These are phyloP conservation scores for Ceratitis capitata DNA, from an alignment of 1,140 invertebrate genomes.

Conservation along the genomic window DNA sequence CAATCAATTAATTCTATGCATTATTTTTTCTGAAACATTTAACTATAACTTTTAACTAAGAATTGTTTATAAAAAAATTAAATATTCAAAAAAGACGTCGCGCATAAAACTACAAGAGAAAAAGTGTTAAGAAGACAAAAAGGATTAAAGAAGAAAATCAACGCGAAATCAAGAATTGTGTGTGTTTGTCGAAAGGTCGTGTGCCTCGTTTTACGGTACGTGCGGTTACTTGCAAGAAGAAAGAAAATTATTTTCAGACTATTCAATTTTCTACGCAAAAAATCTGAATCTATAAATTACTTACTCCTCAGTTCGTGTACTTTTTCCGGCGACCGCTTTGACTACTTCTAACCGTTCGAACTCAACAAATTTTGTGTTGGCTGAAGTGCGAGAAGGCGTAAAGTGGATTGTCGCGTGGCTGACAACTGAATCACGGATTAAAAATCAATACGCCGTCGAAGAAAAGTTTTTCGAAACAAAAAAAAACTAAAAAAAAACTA, in stretches of 20 bases:
- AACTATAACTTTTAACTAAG: constrained; percentile 17
- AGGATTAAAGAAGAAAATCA: neutral
- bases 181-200: neutral
- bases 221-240: neutral
- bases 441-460: constrained; percentile 16
- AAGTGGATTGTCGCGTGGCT: neutral
- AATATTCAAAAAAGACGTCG: neutral
- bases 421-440: constrained; percentile 30
- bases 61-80: constrained; percentile 2
- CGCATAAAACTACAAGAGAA: neutral
- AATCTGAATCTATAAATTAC: constrained; percentile 11
- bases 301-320: constrained; percentile 5
- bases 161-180: neutral
- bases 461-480: constrained; percentile 4
- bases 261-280: neutral
- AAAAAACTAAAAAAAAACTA: neutral
- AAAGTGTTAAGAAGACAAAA: neutral
- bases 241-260: neutral
- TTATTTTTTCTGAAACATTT: neutral
- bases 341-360: too few species aligned
- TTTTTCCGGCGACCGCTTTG: neutral
- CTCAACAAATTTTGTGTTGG: neutral
- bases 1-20: constrained; percentile 50
- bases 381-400: too few species aligned
- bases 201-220: neutral